Percentiles rank a stretch among this genome's conserved stretches.
phyloP scores from a whole-genome alignment of 2,888 invertebrate genomes.

The Lottia gigantea region DNA sequence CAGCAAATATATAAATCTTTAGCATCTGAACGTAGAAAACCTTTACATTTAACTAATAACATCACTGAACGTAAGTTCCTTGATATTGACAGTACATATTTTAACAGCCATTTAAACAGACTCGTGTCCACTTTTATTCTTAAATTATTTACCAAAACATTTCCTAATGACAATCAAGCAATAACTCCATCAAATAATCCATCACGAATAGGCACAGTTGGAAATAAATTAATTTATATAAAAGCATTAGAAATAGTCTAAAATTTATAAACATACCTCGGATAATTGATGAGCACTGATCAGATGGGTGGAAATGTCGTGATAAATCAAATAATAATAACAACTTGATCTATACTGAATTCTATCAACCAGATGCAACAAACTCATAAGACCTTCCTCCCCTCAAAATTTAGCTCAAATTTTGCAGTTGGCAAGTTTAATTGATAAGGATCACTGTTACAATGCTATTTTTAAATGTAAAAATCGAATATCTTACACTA shows the following conservation, averaged over 20 bases:
- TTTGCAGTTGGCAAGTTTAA: not conserved
- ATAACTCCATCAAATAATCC: not conserved
- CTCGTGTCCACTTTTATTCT: conserved; percentile 8
- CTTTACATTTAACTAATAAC: conserved; percentile 21
- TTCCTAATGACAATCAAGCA: conserved; percentile 3
- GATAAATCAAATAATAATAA: not conserved
- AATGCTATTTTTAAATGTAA: conserved; percentile 16
- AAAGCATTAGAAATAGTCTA: not conserved
- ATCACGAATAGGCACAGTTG: not conserved
- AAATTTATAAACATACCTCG: not conserved
- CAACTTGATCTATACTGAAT: too few relatives aligned
- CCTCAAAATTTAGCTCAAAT: not conserved
- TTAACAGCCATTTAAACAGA: conserved; percentile 16
- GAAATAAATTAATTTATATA: not conserved
- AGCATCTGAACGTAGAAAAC: conserved; percentile 14
- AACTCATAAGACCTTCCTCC: not conserved
- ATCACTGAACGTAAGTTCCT: conserved; percentile 20
- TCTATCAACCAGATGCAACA: too few relatives aligned
- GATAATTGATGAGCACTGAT: not conserved
- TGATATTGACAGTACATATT: conserved; percentile 19
- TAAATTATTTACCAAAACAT: not conserved
- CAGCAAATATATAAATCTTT: conserved; percentile 4
- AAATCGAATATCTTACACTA: not conserved
- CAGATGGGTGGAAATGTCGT: not conserved
- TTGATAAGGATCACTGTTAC: conserved; percentile 15